Base-by-base conservation (phyloP, 2,888 invertebrate genomes). In the Xestia c-nigrum region DNA sequence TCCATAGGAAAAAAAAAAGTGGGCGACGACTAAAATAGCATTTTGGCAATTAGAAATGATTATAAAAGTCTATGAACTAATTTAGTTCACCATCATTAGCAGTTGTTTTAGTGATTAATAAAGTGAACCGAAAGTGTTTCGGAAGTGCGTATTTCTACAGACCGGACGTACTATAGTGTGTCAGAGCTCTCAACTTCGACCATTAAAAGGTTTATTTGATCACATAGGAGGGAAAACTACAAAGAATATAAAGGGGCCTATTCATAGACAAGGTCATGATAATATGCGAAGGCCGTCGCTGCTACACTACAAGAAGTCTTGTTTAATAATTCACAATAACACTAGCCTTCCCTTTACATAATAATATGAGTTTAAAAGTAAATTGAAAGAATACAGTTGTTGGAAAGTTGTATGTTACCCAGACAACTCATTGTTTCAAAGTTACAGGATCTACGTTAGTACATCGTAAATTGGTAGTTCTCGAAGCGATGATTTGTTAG, bases 181-280 rank as follows among this genome's bases (percentile, higher is more conserved):
- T 73, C 80, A 77, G 61, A 85, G 64, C 79, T 80, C 71, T 69
- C 64, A 68, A 76, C 57, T 72, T 74, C 64, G 31, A 40, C 70
- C 81, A 81, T 82, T 80, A 85, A 78, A 77, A 83, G 76, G 68
- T 85, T 59, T 67, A 81, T 81, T 78, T 76, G 67, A 67, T 59
- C 76, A 50, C 74, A 77, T 80, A 57, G 73, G 69, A 72, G 71
- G 75, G 78, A 78, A 79, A 65, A 75, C 69, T 71, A 80, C 74
- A 83, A 84, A 80, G 74, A 80, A 80, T 85, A 85, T 81, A 87
- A 83, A 87, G 82, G 83, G 75, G 74, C 74, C 81, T 88, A 88
- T 89, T 85, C 86, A 83, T 87, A 88, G 89, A 84, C 85, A 86
- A 89, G 89, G 87, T 84, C 85, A 73, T 77, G 80, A 80, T 81